Conservation (phyloP, 2,888 invertebrate species). For the Anoplius nigerrimus region DNA sequence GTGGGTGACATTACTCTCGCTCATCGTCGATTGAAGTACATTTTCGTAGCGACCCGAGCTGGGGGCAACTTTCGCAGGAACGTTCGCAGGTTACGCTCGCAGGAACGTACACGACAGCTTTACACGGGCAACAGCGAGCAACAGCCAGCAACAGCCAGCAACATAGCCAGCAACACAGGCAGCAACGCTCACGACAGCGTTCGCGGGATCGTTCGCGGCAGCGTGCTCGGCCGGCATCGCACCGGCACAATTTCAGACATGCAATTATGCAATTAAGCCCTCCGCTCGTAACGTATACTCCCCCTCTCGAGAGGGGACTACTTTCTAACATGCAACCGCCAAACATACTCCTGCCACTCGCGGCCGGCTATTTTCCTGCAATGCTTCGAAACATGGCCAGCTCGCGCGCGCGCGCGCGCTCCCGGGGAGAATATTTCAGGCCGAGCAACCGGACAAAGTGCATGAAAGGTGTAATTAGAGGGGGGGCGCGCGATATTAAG, state of each 20-base stretch:
- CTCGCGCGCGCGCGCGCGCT: neutral
- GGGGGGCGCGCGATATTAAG: too few relatives aligned
- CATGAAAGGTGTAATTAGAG: too few relatives aligned
- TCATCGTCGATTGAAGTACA: too few relatives aligned
- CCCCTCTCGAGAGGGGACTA: slow-evolving; percentile 28
- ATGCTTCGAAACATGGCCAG: slow-evolving; percentile 6
- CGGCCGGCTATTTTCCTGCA: neutral
- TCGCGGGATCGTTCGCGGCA: neutral
- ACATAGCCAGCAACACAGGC: too few relatives aligned
- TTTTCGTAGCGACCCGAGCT: too few relatives aligned
- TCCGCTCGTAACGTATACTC: slow-evolving; percentile 34
- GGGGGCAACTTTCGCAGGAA: too few relatives aligned
- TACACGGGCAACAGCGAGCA: too few relatives aligned
- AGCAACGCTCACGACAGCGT: neutral
- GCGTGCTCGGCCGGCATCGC: slow-evolving; percentile 7
- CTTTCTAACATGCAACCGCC: slow-evolving; percentile 32
- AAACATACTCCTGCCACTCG: slow-evolving; percentile 6
- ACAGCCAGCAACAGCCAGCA: too few relatives aligned
- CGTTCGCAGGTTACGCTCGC: too few relatives aligned
- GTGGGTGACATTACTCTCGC: too few relatives aligned
- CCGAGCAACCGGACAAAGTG: too few relatives aligned
- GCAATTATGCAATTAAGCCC: slow-evolving; percentile 51
- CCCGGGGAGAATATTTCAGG: neutral
- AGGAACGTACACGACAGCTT: too few relatives aligned
- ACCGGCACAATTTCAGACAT: slow-evolving; percentile 39